Conservation (phyloP, 2,888 invertebrate species). For the Himalopsyche tibetana region DNA sequence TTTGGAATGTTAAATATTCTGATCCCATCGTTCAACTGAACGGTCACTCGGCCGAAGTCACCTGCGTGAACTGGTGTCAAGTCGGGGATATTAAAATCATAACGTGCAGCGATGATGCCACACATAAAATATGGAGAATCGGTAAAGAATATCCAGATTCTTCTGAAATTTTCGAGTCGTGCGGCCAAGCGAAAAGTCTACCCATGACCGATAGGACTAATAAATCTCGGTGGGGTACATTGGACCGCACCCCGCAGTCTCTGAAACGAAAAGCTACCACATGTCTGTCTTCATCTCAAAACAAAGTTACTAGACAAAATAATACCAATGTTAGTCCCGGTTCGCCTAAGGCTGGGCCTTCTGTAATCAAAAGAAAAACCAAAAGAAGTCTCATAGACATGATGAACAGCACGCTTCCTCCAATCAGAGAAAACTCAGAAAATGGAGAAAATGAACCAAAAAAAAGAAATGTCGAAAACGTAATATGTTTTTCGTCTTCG, state of each 20-base stretch:
- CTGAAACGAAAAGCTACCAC: conserved; percentile 70
- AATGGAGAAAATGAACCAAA: conserved; percentile 68
- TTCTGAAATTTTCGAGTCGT: conserved; percentile 70
- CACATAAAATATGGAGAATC: conserved; percentile 86
- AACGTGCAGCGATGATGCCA: conserved; percentile 90
- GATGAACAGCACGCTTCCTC: conserved; percentile 69
- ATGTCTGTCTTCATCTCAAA: conserved; percentile 52
- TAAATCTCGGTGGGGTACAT: conserved; percentile 54
- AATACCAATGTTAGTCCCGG: conserved; percentile 51
- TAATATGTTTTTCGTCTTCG: background rate
- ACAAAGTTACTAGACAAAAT: conserved; percentile 45
- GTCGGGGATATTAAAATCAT: conserved; percentile 80
- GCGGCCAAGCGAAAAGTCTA: conserved; percentile 74
- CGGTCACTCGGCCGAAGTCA: conserved; percentile 91
- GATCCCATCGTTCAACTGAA: conserved; percentile 82
- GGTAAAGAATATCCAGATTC: conserved; percentile 74
- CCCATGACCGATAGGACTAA: conserved; percentile 66
- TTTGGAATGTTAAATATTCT: conserved; percentile 85
- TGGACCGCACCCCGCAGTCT: conserved; percentile 76
- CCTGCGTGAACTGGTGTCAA: conserved; percentile 89
- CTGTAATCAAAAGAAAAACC: conserved; percentile 67
- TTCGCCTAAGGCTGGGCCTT: background rate
- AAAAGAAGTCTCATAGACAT: conserved; percentile 74
- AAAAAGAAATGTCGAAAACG: conserved; percentile 66
- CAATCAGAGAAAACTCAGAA: conserved; percentile 68